These are phyloP conservation scores for Antechinus flavipes DNA, from an alignment of 2,113 vertebrate genomes.

Conservation along the genomic window DNA sequence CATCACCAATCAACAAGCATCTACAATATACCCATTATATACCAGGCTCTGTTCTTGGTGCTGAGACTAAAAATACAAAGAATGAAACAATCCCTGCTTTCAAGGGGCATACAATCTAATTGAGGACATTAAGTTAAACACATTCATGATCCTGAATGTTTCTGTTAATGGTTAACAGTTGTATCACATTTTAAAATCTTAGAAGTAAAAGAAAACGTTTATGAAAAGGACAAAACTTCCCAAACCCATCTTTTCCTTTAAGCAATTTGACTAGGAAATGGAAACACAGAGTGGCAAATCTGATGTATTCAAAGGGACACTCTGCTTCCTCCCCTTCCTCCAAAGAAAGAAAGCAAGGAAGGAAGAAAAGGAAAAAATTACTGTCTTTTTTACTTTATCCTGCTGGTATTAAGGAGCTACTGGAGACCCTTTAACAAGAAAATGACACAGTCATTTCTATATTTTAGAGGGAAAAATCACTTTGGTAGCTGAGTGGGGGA, in stretches of 20 bases:
- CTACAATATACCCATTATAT: background rate
- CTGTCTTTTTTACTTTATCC: background rate
- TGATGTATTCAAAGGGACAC: background rate
- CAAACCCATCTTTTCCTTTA: background rate
- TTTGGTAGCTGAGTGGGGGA: background rate
- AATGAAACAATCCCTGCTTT: background rate
- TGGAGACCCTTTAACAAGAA: background rate
- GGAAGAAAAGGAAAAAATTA: background rate
- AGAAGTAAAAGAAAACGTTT: background rate
- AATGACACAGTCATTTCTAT: background rate
- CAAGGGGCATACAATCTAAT: background rate
- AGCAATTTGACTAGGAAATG: background rate
- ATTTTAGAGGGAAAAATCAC: background rate
- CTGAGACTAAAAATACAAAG: background rate
- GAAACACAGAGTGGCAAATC: background rate
- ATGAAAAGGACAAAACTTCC: background rate
- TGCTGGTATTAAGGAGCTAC: background rate
- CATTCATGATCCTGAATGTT: background rate
- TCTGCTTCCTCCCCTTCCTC: background rate
- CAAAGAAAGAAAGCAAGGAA: background rate
- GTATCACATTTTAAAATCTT: background rate
- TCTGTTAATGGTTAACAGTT: background rate
- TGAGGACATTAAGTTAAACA: background rate
- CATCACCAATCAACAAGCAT: background rate
- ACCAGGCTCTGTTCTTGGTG: background rate